Evolutionary conservation across 2,113 vertebrate genomes (phyloP).

Genomic region (Oreochromis tanganicae): DNA sequence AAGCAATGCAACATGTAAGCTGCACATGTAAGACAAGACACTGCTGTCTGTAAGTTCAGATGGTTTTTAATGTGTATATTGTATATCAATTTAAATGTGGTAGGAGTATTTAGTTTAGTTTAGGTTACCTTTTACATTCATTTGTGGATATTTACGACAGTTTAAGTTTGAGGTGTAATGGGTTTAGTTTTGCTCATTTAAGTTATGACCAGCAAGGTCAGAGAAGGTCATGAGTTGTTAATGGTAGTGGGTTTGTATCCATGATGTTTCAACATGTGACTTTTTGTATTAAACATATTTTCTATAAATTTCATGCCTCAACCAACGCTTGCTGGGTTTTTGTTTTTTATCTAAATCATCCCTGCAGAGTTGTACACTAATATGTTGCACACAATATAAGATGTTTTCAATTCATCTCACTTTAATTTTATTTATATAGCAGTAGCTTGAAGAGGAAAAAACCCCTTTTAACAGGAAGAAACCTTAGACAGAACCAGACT

Average conservation of each 20-base stretch:
- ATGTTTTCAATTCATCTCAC: background rate
- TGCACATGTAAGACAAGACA: background rate
- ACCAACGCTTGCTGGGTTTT: background rate
- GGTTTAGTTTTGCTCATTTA: background rate
- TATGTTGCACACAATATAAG: background rate
- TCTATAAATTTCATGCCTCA: background rate
- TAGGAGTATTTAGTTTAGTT: background rate
- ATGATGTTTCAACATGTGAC: background rate
- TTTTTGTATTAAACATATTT: constrained; percentile 9
- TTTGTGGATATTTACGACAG: background rate
- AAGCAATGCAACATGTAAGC: constrained; percentile 28
- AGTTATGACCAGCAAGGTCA: background rate
- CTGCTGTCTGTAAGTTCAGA: background rate
- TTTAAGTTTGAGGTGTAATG: background rate
- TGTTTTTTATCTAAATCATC: background rate
- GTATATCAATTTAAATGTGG: background rate
- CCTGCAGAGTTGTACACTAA: background rate
- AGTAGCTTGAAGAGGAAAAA: background rate
- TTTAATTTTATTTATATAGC: background rate
- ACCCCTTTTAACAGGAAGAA: background rate
- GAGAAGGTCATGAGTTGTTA: background rate
- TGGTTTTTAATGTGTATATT: background rate
- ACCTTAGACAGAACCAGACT: background rate
- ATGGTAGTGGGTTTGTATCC: background rate
- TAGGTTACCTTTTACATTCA: background rate